Evolutionary conservation across 2,113 vertebrate species (phyloP).

Genomic region (Hemibagrus wyckioides): DNA sequence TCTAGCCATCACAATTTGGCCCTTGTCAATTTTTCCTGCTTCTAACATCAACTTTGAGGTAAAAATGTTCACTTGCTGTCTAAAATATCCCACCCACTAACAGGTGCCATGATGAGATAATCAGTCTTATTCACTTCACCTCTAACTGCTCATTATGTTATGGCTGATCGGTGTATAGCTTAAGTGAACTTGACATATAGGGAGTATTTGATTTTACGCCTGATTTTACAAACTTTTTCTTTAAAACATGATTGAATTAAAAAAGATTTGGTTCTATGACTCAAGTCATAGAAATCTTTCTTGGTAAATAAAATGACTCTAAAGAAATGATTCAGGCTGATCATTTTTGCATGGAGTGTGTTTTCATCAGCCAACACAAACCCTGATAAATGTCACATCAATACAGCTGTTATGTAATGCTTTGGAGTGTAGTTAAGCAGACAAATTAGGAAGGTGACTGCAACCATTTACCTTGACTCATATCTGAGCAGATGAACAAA

Average conservation of each 20-base stretch:
- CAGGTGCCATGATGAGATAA: no score
- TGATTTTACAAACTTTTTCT: no score
- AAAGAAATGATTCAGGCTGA: not conserved
- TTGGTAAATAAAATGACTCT: not conserved
- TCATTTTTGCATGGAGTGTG: not conserved
- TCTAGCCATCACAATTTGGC: no score
- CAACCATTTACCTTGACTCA: not conserved
- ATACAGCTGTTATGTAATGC: conserved; percentile 30
- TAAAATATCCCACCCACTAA: no score
- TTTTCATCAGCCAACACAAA: not conserved
- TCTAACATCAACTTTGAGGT: no score
- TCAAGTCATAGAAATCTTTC: not conserved
- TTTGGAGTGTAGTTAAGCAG: not conserved
- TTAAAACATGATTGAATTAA: not conserved
- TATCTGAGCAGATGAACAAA: not conserved
- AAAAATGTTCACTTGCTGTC: no score
- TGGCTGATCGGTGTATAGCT: no score
- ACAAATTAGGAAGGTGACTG: not conserved
- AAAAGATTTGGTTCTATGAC: not conserved
- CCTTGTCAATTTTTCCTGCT: no score
- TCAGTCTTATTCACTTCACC: no score
- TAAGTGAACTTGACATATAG: no score
- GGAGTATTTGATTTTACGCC: not conserved
- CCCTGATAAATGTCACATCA: conserved; percentile 14
- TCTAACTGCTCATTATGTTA: no score